phyloP scores from a whole-genome alignment of 2,113 vertebrate species.

The Pristiophorus japonicus region DNA sequence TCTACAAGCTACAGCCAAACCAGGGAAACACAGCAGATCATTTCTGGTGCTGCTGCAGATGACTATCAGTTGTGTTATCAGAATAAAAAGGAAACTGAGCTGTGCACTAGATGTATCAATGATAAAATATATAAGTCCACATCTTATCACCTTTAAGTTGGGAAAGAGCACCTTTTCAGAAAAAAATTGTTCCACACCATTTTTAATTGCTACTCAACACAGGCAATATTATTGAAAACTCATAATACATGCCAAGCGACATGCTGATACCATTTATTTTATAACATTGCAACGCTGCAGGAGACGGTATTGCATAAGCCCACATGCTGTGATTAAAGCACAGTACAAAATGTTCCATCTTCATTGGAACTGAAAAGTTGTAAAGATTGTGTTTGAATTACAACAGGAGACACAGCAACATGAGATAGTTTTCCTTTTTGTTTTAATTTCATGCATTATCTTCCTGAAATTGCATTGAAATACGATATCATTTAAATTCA shows the following conservation, averaged over 20 bases:
- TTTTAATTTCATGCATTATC: background rate
- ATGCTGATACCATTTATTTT: conserved; percentile 33
- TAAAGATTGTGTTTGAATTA: background rate
- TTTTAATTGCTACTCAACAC: background rate
- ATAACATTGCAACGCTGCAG: conserved; percentile 1
- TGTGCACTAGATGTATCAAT: background rate
- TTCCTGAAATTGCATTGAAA: background rate
- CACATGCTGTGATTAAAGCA: conserved; percentile 20
- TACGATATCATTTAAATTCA: background rate
- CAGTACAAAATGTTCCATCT: conserved; percentile 10
- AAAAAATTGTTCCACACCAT: background rate
- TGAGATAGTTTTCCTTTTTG: background rate
- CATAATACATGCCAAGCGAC: background rate
- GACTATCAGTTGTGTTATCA: background rate
- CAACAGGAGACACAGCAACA: background rate
- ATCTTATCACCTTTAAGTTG: background rate
- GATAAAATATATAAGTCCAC: background rate
- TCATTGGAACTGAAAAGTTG: background rate
- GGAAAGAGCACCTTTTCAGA: background rate
- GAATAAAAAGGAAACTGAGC: background rate
- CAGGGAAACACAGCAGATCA: background rate
- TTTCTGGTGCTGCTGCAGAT: background rate
- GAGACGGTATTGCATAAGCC: conserved; percentile 21
- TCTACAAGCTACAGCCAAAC: background rate
- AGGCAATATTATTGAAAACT: background rate